Percentiles rank a stretch among this genome's conserved stretches.
phyloP scores from a whole-genome alignment of 1,140 invertebrate species.

The Anoplolepis gracilipes region DNA sequence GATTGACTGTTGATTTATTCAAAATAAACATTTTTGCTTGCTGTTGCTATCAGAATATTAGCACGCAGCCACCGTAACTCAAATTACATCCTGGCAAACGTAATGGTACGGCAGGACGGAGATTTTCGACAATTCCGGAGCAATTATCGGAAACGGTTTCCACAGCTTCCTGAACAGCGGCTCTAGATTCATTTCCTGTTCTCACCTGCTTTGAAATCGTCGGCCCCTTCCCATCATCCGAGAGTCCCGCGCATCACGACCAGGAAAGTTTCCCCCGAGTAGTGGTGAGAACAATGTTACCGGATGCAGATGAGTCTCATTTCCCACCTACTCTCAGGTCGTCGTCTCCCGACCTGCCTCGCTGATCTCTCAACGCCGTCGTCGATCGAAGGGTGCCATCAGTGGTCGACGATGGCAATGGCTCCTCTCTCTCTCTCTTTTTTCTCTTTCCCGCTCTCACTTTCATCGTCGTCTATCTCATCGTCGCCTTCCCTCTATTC shows the following conservation, averaged over 20 bases:
- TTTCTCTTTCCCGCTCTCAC: neutral
- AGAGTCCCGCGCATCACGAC: conserved; percentile 40
- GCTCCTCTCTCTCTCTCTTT: conserved; percentile 17
- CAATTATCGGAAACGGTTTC: conserved; percentile 67
- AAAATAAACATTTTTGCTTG: neutral
- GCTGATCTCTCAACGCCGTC: conserved; percentile 47
- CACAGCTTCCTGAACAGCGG: conserved; percentile 63
- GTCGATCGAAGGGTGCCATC: conserved; percentile 46
- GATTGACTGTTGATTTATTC: neutral
- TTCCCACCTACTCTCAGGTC: conserved; percentile 59
- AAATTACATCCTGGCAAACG: conserved; percentile 51
- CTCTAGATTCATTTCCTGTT: conserved; percentile 70
- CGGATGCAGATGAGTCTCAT: conserved; percentile 74
- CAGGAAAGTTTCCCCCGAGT: conserved; percentile 61
- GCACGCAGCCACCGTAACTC: conserved; percentile 11
- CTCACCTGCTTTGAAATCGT: conserved; percentile 64
- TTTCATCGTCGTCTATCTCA: neutral
- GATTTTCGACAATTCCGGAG: conserved; percentile 65
- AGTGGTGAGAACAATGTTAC: conserved; percentile 72
- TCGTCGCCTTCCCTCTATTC: conserved; percentile 18
- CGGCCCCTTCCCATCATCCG: conserved; percentile 25
- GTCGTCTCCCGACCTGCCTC: conserved; percentile 30
- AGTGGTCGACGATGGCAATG: conserved; percentile 3
- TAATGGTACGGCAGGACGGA: neutral
- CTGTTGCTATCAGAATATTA: neutral